These are phyloP conservation scores for Chelonia mydas DNA, from an alignment of 2,797 vertebrate species.

Conservation along the genomic window DNA sequence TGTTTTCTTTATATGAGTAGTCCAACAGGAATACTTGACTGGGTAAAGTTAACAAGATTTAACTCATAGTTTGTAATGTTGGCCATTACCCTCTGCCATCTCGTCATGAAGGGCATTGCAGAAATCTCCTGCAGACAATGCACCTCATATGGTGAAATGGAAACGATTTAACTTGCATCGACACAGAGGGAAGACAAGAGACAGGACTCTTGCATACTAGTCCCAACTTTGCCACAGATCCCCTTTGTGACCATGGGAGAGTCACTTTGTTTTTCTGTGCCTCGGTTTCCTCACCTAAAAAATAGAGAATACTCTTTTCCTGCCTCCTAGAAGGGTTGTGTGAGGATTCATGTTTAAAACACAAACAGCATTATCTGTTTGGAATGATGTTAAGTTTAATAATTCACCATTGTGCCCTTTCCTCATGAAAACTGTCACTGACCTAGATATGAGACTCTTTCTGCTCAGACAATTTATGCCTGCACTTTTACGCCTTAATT, in stretches of 20 bases:
- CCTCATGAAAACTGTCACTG: conserved; percentile 17
- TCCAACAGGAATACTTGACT: neutral
- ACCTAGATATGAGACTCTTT: conserved; percentile 28
- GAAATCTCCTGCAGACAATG: neutral
- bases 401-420: neutral
- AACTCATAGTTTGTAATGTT: accelerated
- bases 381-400: neutral
- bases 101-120: neutral
- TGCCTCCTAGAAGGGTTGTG: accelerated
- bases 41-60: neutral
- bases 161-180: neutral
- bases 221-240: neutral
- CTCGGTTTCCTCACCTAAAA: neutral
- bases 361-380: neutral
- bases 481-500: conserved; percentile 48
- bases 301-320: neutral
- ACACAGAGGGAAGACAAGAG: neutral
- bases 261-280: neutral
- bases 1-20: neutral
- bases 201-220: neutral
- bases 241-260: neutral
- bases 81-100: neutral
- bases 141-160: neutral
- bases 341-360: neutral
- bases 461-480: conserved; percentile 38